Base-by-base conservation (phyloP, 1,140 invertebrate species). In the Drosophila tristis region DNA sequence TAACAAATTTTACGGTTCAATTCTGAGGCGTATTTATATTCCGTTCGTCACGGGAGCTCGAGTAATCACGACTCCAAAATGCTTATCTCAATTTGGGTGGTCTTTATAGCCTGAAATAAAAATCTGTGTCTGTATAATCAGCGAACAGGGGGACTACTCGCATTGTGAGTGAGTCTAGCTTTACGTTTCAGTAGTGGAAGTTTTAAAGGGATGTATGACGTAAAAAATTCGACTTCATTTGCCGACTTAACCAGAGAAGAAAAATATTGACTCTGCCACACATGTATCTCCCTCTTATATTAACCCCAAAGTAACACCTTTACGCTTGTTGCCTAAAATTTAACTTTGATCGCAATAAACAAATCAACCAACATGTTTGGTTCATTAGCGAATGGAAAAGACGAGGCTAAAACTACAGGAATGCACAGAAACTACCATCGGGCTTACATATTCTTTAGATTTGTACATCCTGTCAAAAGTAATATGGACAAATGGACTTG, bases 401-500 rank as follows among this genome's bases (percentile, higher is more conserved):
- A 55, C 47, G 31, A 63, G 53, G 57, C 55, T 58, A 57, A 9
- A 29, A 45, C 66, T 56, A 60, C 64, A 58, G 65, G 49, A 64
- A 74, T 44, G 47, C 50, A 43, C 26, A 59, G 68, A 70, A 49
- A 50, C 8, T 13, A 0, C 9, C 11, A 11, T 35, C 31, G 8
- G 31, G 9, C 9, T 35, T 35, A 11, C 9, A 35, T 11, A 35
- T 35, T 35, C 43, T 44, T 26, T 48, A 35, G n/a, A 16, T 51
- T 61, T 74, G 51, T 53, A 48, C 50, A 44, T 49, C 47, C 20
- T 29, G 35, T 20, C 55, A 53, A 56, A 61, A 63, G 71, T 64
- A 51, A 57, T 65, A 66, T 82, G 71, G 78, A 57, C 49, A 48
- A 78, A 81, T 43, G 71, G 58, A 81, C 78, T 87, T 87, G 58